Percentiles rank a stretch among this genome's conserved stretches.
Evolutionary conservation across 2,113 vertebrate species (phyloP).

Genomic region (Megaceryle torquata): DNA sequence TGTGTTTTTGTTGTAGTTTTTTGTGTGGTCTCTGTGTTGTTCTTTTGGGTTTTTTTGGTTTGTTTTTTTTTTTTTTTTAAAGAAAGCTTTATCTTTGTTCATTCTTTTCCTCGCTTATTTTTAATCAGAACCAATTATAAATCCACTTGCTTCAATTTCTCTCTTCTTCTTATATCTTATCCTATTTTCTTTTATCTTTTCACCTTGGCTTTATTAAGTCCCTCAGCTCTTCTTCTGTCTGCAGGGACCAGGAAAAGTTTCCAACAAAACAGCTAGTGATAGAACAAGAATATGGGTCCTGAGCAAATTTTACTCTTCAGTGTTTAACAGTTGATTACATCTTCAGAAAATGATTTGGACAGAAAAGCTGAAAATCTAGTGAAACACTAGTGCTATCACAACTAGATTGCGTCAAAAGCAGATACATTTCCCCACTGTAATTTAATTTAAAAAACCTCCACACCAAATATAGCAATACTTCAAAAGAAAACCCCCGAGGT

Average conservation of each 20-base stretch:
- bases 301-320: not conserved
- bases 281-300: not conserved
- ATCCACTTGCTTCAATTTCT: not conserved
- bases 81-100: not conserved
- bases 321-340: not conserved
- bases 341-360: not conserved
- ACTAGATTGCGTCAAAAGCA: not conserved
- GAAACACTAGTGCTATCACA: not conserved
- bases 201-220: not conserved
- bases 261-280: not conserved
- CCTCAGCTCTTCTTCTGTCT: not conserved
- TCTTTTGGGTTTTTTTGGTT: not conserved
- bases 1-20: too few relatives aligned
- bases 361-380: not conserved
- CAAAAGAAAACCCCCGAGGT: not conserved
- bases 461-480: not conserved
- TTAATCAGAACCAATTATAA: not conserved
- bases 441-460: not conserved
- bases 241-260: not conserved
- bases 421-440: fast-evolving
- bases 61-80: not conserved
- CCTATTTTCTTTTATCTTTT: not conserved
- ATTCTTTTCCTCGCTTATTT: not conserved
- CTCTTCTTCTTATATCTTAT: not conserved
- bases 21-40: too few relatives aligned